phyloP scores from a whole-genome alignment of 2,797 vertebrate genomes.

The Capromys pilorides region DNA sequence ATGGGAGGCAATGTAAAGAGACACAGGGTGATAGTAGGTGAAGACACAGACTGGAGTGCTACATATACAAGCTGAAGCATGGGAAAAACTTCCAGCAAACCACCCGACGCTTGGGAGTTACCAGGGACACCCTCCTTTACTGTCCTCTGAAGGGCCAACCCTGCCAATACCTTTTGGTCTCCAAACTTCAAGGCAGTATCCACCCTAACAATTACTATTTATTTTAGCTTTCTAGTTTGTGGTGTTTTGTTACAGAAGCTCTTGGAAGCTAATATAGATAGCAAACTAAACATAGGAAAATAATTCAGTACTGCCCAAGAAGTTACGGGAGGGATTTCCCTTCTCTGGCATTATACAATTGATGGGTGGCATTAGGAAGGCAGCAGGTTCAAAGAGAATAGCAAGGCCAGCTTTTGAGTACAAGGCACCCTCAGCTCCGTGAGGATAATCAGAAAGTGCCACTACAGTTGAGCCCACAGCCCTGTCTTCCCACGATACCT shows the following conservation, averaged over 20 bases:
- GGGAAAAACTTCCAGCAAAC: not conserved
- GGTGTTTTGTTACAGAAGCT: not conserved
- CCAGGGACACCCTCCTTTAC: not conserved
- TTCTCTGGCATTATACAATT: not conserved
- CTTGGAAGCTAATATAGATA: not conserved
- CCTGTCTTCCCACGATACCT: not conserved
- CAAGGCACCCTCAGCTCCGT: not conserved
- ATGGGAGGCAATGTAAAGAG: not conserved
- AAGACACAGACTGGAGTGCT: not conserved
- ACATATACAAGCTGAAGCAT: not conserved
- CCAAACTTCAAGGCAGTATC: not conserved
- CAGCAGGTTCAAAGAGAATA: not conserved
- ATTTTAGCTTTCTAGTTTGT: not conserved
- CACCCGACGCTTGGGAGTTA: not conserved
- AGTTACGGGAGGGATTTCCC: constrained; percentile 18
- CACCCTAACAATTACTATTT: not conserved
- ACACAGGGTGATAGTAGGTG: fast-evolving
- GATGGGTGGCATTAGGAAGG: not conserved
- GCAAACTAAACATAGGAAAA: constrained; percentile 25
- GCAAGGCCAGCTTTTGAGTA: not conserved
- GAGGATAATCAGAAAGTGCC: not conserved
- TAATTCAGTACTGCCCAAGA: not conserved
- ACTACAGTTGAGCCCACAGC: not conserved
- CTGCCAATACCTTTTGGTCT: not conserved
- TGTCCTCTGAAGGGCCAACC: not conserved